phyloP scores from a whole-genome alignment of 1,140 invertebrate species.

The Caerostris darwini region DNA sequence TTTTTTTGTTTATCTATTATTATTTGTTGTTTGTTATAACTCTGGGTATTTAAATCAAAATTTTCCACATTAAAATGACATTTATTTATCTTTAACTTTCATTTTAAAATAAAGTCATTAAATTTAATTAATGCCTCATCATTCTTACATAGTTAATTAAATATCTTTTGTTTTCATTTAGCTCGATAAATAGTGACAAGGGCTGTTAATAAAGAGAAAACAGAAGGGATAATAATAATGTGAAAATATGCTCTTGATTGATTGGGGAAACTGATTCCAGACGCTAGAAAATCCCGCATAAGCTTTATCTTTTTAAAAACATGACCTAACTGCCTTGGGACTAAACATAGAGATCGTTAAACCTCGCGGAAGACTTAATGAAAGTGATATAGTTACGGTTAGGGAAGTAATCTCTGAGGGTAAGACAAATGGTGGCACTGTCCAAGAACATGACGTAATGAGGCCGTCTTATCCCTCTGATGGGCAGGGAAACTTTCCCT shows the following conservation, averaged over 20 bases:
- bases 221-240: too few relatives aligned
- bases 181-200: too few relatives aligned
- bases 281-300: neutral
- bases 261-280: neutral
- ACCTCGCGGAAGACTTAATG: constrained; percentile 25
- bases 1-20: too few relatives aligned
- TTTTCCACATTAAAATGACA: too few relatives aligned
- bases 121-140: too few relatives aligned
- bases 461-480: constrained; percentile 50
- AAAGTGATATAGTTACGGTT: constrained; percentile 39
- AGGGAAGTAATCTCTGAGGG: constrained; percentile 16
- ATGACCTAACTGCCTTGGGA: neutral
- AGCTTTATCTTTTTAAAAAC: constrained; percentile 27
- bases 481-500: constrained; percentile 25
- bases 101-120: too few relatives aligned
- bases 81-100: too few relatives aligned
- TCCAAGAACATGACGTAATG: constrained; percentile 53
- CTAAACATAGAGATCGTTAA: constrained; percentile 21
- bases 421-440: constrained; percentile 41
- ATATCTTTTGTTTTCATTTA: too few relatives aligned
- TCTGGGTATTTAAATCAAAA: too few relatives aligned
- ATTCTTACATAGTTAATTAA: too few relatives aligned
- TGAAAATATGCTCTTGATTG: neutral
- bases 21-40: too few relatives aligned
- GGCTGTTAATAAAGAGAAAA: too few relatives aligned